These are phyloP conservation scores for Pterocles orientalis DNA, from an alignment of 2,113 vertebrate species.

Conservation along the genomic window DNA sequence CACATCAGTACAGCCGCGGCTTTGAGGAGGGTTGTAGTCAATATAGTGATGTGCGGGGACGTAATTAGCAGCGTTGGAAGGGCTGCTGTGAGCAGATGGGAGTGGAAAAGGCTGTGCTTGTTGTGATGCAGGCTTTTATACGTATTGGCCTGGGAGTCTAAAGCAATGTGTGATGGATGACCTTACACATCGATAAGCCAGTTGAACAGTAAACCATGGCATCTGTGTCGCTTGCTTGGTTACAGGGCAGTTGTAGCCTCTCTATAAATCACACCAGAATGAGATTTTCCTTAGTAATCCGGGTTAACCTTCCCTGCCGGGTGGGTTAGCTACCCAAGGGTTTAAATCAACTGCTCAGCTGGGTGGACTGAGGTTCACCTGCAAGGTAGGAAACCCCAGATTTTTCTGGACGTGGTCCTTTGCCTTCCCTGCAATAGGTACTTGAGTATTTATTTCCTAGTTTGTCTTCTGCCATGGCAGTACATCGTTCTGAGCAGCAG, in stretches of 20 bases:
- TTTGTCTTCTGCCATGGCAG: slow-evolving; percentile 60
- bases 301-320: neutral
- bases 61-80: neutral
- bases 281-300: neutral
- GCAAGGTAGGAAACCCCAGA: neutral
- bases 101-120: neutral
- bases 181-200: neutral
- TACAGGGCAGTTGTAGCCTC: neutral
- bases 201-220: neutral
- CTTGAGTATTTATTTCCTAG: slow-evolving; percentile 45
- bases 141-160: neutral
- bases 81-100: slow-evolving; percentile 25
- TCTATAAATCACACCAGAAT: slow-evolving; percentile 3
- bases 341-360: neutral
- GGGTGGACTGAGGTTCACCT: neutral
- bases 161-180: slow-evolving; percentile 16
- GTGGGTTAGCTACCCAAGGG: neutral
- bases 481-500: neutral
- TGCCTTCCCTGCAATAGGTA: neutral
- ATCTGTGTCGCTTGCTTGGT: neutral
- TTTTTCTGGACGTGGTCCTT: neutral
- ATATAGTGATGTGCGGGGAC: neutral
- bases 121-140: neutral
- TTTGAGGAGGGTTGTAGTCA: neutral
- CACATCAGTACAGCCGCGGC: neutral